These are phyloP conservation scores for Noctilio leporinus DNA, from an alignment of 2,113 vertebrate genomes.

Conservation along the genomic window DNA sequence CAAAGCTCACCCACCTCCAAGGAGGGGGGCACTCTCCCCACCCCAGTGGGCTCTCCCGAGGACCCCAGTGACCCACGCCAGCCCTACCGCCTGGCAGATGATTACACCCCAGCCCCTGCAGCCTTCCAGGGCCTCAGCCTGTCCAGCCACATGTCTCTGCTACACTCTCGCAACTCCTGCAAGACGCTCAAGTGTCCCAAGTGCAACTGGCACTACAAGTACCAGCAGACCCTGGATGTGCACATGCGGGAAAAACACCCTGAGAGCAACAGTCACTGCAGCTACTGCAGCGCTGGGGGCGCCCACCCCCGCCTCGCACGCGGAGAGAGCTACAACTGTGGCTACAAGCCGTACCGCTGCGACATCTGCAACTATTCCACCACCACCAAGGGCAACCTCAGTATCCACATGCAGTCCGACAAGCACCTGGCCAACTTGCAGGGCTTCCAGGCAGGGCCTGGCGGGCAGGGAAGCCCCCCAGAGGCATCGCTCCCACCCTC, in stretches of 20 bases:
- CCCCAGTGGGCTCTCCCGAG: conserved; percentile 49
- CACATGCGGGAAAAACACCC: conserved; percentile 81
- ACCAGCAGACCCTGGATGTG: conserved; percentile 79
- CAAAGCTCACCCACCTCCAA: conserved; percentile 73
- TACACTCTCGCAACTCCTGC: conserved; percentile 79
- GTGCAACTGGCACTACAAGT: conserved; percentile 83
- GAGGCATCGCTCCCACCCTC: conserved; percentile 45
- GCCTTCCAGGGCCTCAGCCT: conserved; percentile 72
- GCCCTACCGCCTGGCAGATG: conserved; percentile 57
- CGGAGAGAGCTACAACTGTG: conserved; percentile 78
- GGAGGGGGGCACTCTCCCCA: conserved; percentile 49
- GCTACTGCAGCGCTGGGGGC: conserved; percentile 71
- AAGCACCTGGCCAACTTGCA: conserved; percentile 79
- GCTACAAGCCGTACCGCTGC: conserved; percentile 80
- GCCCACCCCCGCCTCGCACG: conserved; percentile 77
- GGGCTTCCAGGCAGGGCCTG: conserved; percentile 66
- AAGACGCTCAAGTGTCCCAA: conserved; percentile 81
- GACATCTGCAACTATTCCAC: conserved; percentile 80
- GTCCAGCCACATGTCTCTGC: conserved; percentile 76
- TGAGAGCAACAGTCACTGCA: conserved; percentile 74
- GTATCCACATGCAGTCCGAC: conserved; percentile 81
- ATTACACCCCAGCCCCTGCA: conserved; percentile 57
- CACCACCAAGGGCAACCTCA: conserved; percentile 81
- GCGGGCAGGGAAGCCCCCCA: conserved; percentile 49
- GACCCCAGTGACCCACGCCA: conserved; percentile 52